Evolutionary conservation across 2,888 invertebrate genomes (phyloP).

Genomic region (Syritta pipiens): DNA sequence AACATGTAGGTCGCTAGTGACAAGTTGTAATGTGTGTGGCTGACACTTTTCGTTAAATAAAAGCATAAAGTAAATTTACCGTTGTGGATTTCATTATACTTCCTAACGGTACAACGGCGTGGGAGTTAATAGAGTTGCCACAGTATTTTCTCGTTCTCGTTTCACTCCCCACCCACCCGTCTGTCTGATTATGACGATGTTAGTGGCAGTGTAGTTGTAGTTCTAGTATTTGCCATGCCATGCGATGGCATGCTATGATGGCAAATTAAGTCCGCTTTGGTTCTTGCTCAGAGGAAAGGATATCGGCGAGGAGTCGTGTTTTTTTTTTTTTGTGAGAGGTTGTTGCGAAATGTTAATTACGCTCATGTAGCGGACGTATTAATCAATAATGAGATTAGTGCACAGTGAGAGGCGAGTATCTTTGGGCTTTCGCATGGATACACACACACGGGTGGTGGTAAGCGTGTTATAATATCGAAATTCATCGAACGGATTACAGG

Average conservation of each 20-base stretch:
- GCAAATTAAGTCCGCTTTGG: conserved; percentile 55
- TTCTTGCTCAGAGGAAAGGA: conserved; percentile 7
- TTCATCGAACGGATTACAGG: conserved; percentile 13
- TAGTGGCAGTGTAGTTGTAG: not conserved
- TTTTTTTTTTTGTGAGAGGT: not conserved
- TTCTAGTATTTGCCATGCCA: not conserved
- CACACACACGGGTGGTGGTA: too few species aligned
- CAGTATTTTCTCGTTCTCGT: conserved; percentile 11
- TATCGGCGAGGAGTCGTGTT: conserved; percentile 6
- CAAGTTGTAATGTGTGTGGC: conserved; percentile 48
- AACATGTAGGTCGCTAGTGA: conserved; percentile 41
- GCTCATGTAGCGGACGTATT: conserved; percentile 20
- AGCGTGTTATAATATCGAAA: conserved; percentile 3
- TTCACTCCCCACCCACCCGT: not conserved
- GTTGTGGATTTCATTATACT: conserved; percentile 42
- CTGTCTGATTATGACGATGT: conserved; percentile 18
- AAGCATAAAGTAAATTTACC: conserved; percentile 61
- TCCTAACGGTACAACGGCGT: conserved; percentile 16
- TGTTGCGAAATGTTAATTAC: not conserved
- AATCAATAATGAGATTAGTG: conserved; percentile 39
- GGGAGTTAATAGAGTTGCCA: conserved; percentile 36
- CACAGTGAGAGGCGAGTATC: too few species aligned
- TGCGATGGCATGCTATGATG: conserved; percentile 17
- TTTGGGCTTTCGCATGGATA: conserved; percentile 6
- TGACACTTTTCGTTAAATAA: conserved; percentile 63